Percentiles rank a stretch among this genome's conserved stretches.
Conservation (phyloP, 2,888 invertebrate genomes). For the Pyrocoelia pectoralis region DNA sequence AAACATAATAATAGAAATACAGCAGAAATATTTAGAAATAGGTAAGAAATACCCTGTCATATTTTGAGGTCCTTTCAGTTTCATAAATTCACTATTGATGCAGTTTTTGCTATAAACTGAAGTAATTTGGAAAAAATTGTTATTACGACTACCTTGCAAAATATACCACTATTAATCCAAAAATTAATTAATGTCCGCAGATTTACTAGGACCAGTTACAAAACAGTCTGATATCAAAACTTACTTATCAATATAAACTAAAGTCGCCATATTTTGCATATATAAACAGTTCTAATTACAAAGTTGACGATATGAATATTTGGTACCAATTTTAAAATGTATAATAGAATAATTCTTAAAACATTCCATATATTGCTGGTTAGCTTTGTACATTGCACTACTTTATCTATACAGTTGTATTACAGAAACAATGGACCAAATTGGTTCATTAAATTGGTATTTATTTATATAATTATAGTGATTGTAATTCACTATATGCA, state of each 20-base stretch:
- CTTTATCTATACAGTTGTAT: slow-evolving; percentile 1
- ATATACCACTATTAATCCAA: neutral
- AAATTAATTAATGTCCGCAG: neutral
- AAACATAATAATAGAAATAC: slow-evolving; percentile 8
- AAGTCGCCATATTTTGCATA: neutral
- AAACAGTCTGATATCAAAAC: slow-evolving; percentile 11
- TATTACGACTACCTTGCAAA: neutral
- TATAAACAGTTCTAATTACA: slow-evolving; percentile 7
- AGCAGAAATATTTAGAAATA: slow-evolving; percentile 13
- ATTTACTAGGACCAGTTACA: neutral
- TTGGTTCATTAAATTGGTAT: slow-evolving; percentile 12
- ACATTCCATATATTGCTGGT: slow-evolving; percentile 10
- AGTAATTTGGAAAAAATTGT: neutral
- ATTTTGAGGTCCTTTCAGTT: slow-evolving; percentile 30
- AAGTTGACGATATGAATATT: slow-evolving; percentile 24
- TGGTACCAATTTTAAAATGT: slow-evolving; percentile 21
- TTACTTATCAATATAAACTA: slow-evolving; percentile 1
- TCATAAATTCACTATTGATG: slow-evolving; percentile 5
- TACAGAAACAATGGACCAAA: slow-evolving; percentile 12
- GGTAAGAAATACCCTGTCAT: slow-evolving; percentile 18
- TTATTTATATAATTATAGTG: slow-evolving; percentile 3
- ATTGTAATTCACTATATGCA: slow-evolving; percentile 8
- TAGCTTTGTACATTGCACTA: slow-evolving; percentile 27
- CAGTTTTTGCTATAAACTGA: neutral
- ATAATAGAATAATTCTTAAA: slow-evolving; percentile 13